Evolutionary conservation across 1,140 invertebrate species (phyloP).

Genomic region (Latrodectus geometricus): DNA sequence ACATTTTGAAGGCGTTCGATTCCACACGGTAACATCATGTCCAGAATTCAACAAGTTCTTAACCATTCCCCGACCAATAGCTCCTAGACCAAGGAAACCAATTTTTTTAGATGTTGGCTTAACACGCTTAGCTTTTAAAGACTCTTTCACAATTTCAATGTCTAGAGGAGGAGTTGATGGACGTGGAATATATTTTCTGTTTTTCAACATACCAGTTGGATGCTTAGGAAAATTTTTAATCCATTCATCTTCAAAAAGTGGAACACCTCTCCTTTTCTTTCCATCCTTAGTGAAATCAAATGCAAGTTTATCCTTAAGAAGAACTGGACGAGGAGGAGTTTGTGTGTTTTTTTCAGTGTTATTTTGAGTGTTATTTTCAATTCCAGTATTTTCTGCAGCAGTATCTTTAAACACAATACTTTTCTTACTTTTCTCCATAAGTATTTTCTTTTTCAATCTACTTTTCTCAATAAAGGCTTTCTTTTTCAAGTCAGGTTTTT

Average conservation of each 20-base stretch:
- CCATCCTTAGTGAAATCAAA: not conserved
- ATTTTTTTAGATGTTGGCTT: too few relatives aligned
- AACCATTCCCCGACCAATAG: slow-evolving; percentile 96
- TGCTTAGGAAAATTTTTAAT: not conserved
- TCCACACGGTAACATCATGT: slow-evolving; percentile 94
- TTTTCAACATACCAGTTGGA: not conserved
- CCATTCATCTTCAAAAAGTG: not conserved
- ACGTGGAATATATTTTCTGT: not conserved
- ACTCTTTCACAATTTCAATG: slow-evolving; percentile 75
- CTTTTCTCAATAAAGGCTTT: not conserved
- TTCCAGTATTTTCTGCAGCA: too few relatives aligned
- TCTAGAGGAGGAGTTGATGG: slow-evolving; percentile 77
- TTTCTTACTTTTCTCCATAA: too few relatives aligned
- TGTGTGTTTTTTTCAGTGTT: not conserved
- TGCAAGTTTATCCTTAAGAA: not conserved
- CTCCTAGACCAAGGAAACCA: slow-evolving; percentile 91
- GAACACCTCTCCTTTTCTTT: not conserved
- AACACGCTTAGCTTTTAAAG: too few relatives aligned
- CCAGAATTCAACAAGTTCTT: slow-evolving; percentile 95
- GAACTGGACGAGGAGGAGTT: not conserved
- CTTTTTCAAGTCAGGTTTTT: not conserved
- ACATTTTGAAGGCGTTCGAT: slow-evolving; percentile 89
- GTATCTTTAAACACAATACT: too few relatives aligned
- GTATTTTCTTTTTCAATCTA: too few relatives aligned
- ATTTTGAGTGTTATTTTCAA: too few relatives aligned